Percentiles rank a stretch among this genome's conserved stretches.
phyloP scores from a whole-genome alignment of 2,888 invertebrate species.

The Alviniconcha strummeri region DNA sequence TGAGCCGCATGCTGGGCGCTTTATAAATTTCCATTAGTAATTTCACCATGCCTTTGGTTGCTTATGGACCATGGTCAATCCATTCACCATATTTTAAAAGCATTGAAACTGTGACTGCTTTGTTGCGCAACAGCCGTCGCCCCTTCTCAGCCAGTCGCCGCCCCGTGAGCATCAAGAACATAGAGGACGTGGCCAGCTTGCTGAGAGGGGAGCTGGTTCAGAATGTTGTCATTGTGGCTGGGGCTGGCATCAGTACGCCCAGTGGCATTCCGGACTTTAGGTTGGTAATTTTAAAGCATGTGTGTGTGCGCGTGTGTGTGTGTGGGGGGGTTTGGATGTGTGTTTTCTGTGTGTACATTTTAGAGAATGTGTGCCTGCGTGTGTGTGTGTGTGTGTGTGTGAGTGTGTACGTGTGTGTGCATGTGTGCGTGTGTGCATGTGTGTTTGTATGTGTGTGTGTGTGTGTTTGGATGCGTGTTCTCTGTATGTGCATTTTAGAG shows the following conservation, averaged over 20 bases:
- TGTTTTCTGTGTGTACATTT: too few relatives aligned
- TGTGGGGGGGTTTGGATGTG: too few relatives aligned
- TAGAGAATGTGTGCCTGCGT: too few relatives aligned
- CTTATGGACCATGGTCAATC: too few relatives aligned
- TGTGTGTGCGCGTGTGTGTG: too few relatives aligned
- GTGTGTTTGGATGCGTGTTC: background rate
- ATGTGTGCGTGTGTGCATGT: background rate
- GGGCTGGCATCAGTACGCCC: conserved; percentile 75
- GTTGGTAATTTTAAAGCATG: conserved; percentile 49
- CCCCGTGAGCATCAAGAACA: conserved; percentile 42
- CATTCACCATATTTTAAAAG: too few relatives aligned
- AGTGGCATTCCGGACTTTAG: conserved; percentile 76
- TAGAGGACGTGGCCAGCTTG: conserved; percentile 59
- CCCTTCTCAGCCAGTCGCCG: conserved; percentile 17
- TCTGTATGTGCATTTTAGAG: background rate
- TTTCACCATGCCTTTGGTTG: too few relatives aligned
- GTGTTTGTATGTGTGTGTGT: background rate
- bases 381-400: background rate
- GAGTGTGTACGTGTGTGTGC: background rate
- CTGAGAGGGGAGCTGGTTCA: conserved; percentile 57
- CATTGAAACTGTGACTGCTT: too few relatives aligned
- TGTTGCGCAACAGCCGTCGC: background rate
- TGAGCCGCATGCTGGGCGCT: too few relatives aligned
- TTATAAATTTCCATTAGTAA: too few relatives aligned
- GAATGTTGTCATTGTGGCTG: conserved; percentile 74